A percentile compares a stretch with the other conserved stretches of the same genome.
These are phyloP conservation scores for Amblyopsis rosae DNA, from an alignment of 2,113 vertebrate species.

Conservation along the genomic window DNA sequence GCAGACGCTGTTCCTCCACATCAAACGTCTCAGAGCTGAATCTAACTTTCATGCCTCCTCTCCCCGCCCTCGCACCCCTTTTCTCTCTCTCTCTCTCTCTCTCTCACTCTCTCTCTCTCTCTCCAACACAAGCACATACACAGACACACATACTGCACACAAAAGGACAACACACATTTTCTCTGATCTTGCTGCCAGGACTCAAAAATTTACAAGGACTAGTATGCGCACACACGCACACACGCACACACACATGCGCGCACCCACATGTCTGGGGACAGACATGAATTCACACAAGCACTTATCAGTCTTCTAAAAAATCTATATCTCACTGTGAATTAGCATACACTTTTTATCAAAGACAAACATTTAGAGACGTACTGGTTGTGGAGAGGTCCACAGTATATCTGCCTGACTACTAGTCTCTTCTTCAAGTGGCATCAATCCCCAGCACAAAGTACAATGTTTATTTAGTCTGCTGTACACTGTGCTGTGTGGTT, in stretches of 20 bases:
- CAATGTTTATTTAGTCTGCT: no score
- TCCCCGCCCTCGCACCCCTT: conserved; percentile 6
- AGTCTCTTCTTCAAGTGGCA: no score
- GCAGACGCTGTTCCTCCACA: conserved; percentile 74
- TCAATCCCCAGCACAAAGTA: no score
- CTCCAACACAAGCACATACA: conserved; percentile 9
- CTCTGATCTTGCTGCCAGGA: conserved; percentile 73
- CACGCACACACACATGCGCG: conserved; percentile 5
- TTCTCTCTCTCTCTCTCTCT: conserved; percentile 16
- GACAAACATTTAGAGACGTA: no score
- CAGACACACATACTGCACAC: conserved; percentile 13
- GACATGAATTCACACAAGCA: conserved; percentile 22
- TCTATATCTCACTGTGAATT: no score
- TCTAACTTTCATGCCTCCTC: conserved; percentile 68
- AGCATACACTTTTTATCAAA: no score
- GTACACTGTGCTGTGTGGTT: no score
- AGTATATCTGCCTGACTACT: no score
- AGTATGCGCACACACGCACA: conserved; percentile 30
- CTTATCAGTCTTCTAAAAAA: conserved; percentile 48
- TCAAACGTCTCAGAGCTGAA: conserved; percentile 73
- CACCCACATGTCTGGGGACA: background rate
- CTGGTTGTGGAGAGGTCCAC: no score
- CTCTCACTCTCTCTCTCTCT: conserved; percentile 5
- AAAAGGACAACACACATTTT: conserved; percentile 49
- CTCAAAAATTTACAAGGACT: conserved; percentile 62